Evolutionary conservation across 2,797 vertebrate genomes (phyloP).

Genomic region (Gallinago stenura): DNA sequence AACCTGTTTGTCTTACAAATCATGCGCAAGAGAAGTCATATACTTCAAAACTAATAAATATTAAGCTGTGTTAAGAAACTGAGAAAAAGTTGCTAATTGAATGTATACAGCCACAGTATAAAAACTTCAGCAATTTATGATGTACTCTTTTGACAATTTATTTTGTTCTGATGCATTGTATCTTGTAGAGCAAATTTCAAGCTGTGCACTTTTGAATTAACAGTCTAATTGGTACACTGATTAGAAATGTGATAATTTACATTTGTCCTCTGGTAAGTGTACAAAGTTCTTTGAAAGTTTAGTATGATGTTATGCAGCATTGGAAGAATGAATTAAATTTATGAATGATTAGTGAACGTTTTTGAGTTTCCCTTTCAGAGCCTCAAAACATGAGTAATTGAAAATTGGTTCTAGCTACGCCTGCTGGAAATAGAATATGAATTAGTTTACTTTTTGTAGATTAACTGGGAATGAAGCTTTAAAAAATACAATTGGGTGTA

Average conservation of each 20-base stretch:
- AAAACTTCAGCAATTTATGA: background rate
- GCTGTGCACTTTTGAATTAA: background rate
- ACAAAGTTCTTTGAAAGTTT: background rate
- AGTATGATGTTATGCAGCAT: background rate
- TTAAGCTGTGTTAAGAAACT: background rate
- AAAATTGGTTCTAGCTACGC: background rate
- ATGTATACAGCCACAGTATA: background rate
- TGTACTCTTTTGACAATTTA: background rate
- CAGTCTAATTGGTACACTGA: background rate
- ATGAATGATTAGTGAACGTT: background rate
- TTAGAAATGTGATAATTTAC: background rate
- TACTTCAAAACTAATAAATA: background rate
- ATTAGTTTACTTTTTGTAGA: background rate
- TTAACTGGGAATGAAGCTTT: background rate
- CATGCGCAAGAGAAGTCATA: background rate
- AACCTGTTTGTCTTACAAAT: background rate
- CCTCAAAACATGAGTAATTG: background rate
- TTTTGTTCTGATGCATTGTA: background rate
- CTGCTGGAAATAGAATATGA: background rate
- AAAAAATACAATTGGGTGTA: background rate
- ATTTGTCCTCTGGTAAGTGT: background rate
- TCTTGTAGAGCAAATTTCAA: background rate
- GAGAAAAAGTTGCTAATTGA: background rate
- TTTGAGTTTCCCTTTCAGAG: background rate
- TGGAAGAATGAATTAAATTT: background rate